Conservation (phyloP, 2,888 invertebrate species). For the Operophtera brumata region DNA sequence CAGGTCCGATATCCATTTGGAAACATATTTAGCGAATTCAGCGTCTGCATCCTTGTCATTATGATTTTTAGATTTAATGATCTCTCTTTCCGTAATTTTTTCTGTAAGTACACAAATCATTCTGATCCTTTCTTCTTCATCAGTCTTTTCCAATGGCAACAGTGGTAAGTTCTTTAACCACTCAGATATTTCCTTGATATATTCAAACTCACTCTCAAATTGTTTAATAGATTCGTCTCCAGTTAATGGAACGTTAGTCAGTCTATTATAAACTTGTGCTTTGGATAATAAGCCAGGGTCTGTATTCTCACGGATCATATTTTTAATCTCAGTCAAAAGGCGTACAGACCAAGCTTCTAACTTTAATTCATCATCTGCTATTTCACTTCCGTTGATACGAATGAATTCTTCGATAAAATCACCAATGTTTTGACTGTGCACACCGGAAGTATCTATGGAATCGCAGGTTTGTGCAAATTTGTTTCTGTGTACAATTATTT, state of each 20-base stretch:
- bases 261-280: constrained; percentile 42
- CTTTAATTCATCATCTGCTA: constrained; percentile 52
- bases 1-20: constrained; percentile 48
- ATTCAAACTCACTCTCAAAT: constrained; percentile 47
- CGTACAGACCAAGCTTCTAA: constrained; percentile 53
- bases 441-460: constrained; percentile 25
- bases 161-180: constrained; percentile 60
- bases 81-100: constrained; percentile 42
- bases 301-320: constrained; percentile 38
- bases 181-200: constrained; percentile 55
- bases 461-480: constrained; percentile 7
- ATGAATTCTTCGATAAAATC: constrained; percentile 55
- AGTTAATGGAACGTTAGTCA: constrained; percentile 39
- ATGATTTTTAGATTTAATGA: constrained; percentile 27
- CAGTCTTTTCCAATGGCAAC: constrained; percentile 34
- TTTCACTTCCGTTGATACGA: constrained; percentile 43
- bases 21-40: constrained; percentile 43
- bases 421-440: constrained; percentile 43
- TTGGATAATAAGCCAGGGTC: constrained; percentile 35
- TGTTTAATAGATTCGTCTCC: constrained; percentile 40
- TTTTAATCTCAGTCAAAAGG: constrained; percentile 50
- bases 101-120: constrained; percentile 53
- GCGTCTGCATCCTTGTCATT: constrained; percentile 31
- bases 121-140: constrained; percentile 36
- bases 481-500: constrained; percentile 31